A percentile compares a stretch with the other conserved stretches of the same genome.
phyloP scores from a whole-genome alignment of 2,113 vertebrate genomes.

The Eclectus roratus region DNA sequence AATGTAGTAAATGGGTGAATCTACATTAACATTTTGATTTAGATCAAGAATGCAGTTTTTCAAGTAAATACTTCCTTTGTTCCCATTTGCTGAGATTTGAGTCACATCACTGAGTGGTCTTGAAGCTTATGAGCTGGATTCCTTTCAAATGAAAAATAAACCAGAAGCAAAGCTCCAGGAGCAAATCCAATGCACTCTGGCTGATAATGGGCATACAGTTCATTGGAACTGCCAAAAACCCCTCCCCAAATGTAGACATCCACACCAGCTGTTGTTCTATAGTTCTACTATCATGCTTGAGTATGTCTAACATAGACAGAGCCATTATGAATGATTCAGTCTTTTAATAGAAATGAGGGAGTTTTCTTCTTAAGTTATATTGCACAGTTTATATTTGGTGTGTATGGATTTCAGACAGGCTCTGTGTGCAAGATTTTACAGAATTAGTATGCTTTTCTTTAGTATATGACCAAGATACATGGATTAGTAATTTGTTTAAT shows the following conservation, averaged over 20 bases:
- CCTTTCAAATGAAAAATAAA: conserved; percentile 54
- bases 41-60: neutral
- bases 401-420: neutral
- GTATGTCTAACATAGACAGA: neutral
- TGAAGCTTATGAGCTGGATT: conserved; percentile 7
- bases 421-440: neutral
- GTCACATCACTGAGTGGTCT: neutral
- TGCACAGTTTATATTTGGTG: neutral
- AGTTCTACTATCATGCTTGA: neutral
- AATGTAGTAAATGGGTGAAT: neutral
- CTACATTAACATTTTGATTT: neutral
- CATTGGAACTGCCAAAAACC: conserved; percentile 5
- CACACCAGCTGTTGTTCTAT: neutral
- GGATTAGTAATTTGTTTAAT: conserved; percentile 26
- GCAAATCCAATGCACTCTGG: neutral
- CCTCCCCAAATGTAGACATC: neutral
- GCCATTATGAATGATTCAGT: neutral
- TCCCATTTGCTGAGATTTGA: conserved; percentile 2
- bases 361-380: neutral
- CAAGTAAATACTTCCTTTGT: neutral
- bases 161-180: conserved; percentile 38
- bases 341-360: neutral
- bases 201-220: conserved; percentile 15
- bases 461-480: neutral
- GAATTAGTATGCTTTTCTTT: neutral